Evolutionary conservation across 2,113 vertebrate species (phyloP).

Genomic region (Arothron firmamentum): DNA sequence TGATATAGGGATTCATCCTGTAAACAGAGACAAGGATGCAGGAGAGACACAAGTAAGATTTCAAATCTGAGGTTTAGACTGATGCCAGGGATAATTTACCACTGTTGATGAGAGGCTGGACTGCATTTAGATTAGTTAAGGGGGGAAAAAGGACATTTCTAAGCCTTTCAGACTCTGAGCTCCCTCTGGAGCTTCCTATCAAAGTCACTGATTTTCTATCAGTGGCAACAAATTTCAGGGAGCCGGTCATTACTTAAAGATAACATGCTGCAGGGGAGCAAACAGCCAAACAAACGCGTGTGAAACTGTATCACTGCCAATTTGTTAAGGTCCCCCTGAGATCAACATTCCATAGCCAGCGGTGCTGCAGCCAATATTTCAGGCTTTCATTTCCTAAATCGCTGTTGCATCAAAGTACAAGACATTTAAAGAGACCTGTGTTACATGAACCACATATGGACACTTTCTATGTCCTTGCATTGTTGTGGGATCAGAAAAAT

Average conservation of each 20-base stretch:
- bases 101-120: conserved; percentile 13
- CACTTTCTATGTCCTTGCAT: too few relatives aligned
- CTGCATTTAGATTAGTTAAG: conserved; percentile 24
- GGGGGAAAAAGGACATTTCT: conserved; percentile 15
- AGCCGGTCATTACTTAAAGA: conserved; percentile 15
- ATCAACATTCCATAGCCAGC: too few relatives aligned
- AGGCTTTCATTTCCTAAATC: too few relatives aligned
- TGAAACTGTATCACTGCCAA: not conserved
- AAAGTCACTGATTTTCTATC: conserved; percentile 33
- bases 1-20: not conserved
- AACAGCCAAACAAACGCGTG: not conserved
- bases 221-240: conserved; percentile 20
- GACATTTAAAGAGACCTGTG: too few relatives aligned
- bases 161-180: not conserved
- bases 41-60: conserved; percentile 6
- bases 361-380: too few relatives aligned
- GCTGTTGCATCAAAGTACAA: too few relatives aligned
- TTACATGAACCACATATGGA: too few relatives aligned
- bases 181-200: conserved; percentile 35
- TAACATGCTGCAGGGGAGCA: conserved; percentile 8
- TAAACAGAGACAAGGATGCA: not conserved
- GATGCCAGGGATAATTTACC: conserved; percentile 27
- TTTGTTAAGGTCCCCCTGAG: too few relatives aligned
- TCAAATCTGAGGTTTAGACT: conserved; percentile 32
- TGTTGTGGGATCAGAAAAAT: too few relatives aligned